Percentiles rank a stretch among this genome's conserved stretches.
Conservation (phyloP, 2,113 vertebrate genomes). For the Columbina picui region DNA sequence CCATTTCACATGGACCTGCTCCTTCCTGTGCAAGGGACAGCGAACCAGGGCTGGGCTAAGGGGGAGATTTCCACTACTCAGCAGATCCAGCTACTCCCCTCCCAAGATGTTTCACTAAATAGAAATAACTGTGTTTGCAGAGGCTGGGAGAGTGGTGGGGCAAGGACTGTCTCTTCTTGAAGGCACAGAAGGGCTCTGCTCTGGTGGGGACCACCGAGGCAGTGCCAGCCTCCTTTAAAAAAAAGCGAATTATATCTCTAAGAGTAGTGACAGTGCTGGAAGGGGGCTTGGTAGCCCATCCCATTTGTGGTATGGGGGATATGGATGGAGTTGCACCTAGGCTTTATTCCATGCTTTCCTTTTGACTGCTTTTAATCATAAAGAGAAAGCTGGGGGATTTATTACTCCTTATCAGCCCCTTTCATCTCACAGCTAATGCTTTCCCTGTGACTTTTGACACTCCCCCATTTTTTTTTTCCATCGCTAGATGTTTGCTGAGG, state of each 20-base stretch:
- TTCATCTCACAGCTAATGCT: not conserved
- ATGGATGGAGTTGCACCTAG: not conserved
- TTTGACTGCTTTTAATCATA: not conserved
- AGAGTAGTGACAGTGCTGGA: not conserved
- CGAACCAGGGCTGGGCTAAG: not conserved
- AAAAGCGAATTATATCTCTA: not conserved
- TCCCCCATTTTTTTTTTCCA: not conserved
- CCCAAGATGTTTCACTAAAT: not conserved
- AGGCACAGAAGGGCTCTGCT: not conserved
- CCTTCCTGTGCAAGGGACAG: not conserved
- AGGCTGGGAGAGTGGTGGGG: rapidly evolving
- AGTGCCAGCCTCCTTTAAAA: not conserved
- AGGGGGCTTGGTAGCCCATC: not conserved
- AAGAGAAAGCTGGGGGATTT: not conserved
- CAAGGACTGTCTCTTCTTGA: not conserved
- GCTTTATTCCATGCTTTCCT: not conserved
- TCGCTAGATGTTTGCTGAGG: not conserved
- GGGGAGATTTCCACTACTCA: not conserved
- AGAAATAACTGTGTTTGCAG: rapidly evolving
- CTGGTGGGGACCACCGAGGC: rapidly evolving
- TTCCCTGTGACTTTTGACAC: not conserved
- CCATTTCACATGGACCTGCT: not conserved
- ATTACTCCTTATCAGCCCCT: rapidly evolving
- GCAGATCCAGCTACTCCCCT: not conserved
- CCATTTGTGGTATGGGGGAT: rapidly evolving